These are phyloP conservation scores for Lepus townsendii DNA, from an alignment of 2,797 vertebrate species.

Conservation along the genomic window DNA sequence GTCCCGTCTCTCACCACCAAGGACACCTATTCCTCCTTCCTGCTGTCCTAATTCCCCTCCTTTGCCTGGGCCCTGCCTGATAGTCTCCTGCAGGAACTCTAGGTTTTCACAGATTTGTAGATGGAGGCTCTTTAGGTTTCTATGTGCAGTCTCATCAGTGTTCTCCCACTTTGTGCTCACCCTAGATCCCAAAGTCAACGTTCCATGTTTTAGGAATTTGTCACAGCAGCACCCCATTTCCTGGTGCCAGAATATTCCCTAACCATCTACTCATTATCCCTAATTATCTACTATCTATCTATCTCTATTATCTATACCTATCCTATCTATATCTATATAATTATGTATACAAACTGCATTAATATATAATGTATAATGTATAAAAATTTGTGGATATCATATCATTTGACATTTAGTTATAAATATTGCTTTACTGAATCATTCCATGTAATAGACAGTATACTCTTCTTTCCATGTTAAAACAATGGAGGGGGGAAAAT, in stretches of 20 bases:
- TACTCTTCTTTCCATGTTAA: too few species aligned
- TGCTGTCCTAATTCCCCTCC: background rate
- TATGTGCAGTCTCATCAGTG: background rate
- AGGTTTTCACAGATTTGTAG: background rate
- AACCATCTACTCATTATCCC: background rate
- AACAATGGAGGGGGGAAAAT: too few species aligned
- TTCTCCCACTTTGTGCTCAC: background rate
- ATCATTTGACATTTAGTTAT: too few species aligned
- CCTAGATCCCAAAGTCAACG: background rate
- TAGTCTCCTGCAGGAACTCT: background rate
- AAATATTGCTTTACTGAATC: too few species aligned
- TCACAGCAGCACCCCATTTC: background rate
- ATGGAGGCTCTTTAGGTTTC: background rate
- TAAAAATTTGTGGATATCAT: too few species aligned
- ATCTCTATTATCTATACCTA: too few species aligned
- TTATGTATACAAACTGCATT: too few species aligned
- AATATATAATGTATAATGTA: too few species aligned
- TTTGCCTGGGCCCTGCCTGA: background rate
- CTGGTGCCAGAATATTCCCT: background rate
- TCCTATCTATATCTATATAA: too few species aligned
- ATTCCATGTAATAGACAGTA: too few species aligned
- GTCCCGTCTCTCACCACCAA: background rate
- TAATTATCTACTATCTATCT: background rate
- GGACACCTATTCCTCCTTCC: background rate
- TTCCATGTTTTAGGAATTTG: background rate